These are phyloP conservation scores for Platorchestia sp. DNA, from an alignment of 1,140 invertebrate genomes.

Conservation along the genomic window DNA sequence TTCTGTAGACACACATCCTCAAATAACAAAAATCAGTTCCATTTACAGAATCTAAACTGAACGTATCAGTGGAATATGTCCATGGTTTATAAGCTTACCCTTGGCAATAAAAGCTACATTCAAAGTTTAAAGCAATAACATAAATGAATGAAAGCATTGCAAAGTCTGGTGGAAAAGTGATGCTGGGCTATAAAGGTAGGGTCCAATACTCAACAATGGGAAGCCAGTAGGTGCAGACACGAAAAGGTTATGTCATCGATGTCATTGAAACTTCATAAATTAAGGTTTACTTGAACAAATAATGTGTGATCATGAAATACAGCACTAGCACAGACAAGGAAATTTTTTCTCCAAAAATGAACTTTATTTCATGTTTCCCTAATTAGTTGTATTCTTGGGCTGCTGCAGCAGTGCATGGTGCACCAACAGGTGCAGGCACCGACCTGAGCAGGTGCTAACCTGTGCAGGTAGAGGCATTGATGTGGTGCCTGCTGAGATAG, in stretches of 20 bases:
- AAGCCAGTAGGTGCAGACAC: background rate
- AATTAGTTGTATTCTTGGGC: background rate
- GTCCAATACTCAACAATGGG: background rate
- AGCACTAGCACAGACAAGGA: background rate
- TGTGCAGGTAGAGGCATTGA: constrained; percentile 41
- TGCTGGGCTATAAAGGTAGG: no score
- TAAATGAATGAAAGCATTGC: no score
- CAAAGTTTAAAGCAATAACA: no score
- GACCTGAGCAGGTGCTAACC: background rate
- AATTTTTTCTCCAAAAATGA: background rate
- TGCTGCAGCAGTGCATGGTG: background rate
- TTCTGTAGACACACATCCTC: no score
- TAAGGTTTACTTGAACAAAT: no score
- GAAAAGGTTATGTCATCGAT: background rate
- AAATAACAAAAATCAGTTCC: no score
- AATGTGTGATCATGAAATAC: background rate
- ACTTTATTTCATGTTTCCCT: background rate
- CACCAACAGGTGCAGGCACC: background rate
- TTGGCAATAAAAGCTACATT: no score
- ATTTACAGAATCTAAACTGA: no score
- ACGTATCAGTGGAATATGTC: no score
- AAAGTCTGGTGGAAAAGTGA: no score
- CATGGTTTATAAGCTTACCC: no score
- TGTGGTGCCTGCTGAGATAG: constrained; percentile 28
- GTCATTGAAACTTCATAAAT: no score